phyloP scores from a whole-genome alignment of 2,888 invertebrate genomes.

The Rhabditophanes sp. region DNA sequence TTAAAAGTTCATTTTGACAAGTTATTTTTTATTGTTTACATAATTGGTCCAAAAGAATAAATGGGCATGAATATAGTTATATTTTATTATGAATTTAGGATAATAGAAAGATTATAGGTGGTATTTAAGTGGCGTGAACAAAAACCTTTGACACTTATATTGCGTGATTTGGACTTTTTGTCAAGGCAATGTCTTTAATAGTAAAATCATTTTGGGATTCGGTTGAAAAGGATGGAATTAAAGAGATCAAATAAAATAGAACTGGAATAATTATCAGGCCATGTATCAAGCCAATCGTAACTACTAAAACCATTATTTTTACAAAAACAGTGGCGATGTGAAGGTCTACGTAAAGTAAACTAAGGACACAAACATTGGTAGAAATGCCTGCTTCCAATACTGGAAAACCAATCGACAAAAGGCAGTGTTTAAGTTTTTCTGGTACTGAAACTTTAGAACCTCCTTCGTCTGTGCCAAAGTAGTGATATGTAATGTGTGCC shows the following conservation, averaged over 20 bases:
- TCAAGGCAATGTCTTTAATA: no score
- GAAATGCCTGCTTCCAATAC: constrained; percentile 35
- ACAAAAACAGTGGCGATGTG: constrained; percentile 42
- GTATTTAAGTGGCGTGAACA: no score
- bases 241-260: constrained; percentile 26
- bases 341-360: constrained; percentile 32
- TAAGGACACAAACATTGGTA: constrained; percentile 34
- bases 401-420: constrained; percentile 37
- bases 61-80: no score
- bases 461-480: constrained; percentile 13
- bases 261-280: constrained; percentile 39
- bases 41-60: no score
- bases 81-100: no score
- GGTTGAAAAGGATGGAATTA: constrained; percentile 13
- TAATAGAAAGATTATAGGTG: no score
- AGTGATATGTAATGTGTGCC: constrained; percentile 40
- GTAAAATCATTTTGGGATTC: no score
- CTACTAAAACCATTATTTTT: constrained; percentile 38
- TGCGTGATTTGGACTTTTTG: no score
- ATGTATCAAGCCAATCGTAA: constrained; percentile 34
- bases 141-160: no score
- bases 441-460: constrained; percentile 7
- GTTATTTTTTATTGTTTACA: no score
- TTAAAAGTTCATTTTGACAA: no score
- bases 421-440: constrained; percentile 25